Evolutionary conservation across 2,113 vertebrate genomes (phyloP), one percentile per base, ranked within the genome.

Genomic region (Calonectris borealis): DNA sequence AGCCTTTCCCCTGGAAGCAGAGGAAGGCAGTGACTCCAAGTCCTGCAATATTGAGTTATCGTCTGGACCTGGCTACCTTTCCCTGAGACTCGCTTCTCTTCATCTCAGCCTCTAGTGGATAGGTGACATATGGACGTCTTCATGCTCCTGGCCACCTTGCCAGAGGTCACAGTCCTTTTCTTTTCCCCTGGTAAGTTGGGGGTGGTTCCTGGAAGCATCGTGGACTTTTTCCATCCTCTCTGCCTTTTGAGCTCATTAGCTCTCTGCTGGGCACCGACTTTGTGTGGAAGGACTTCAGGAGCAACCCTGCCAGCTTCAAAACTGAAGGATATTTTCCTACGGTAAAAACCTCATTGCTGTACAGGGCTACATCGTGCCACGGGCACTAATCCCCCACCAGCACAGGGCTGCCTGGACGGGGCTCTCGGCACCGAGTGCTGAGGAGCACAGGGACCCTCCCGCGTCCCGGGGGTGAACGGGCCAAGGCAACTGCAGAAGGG

Each of bases 401-500:
- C 16, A 9, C 11, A 19, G n/a, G 5, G 17, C 68, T n/a, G 44
- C 32, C 54, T 38, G 68, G 22, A 20, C 26, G 22, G 6, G 38
- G 32, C 15, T 6, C 17, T 20, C 31, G 36, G 52, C n/a, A 22
- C 40, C 2, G 13, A 21, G 51, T 9, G 44, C 55, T 2, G 10
- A 75, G 44, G 36, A n/a, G 14, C 16, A 5, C 40, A 38, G 26
- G n/a, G 20, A n/a, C 17, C 34, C 26, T 48, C 31, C 7, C 0
- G 0, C 16, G 10, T 42, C 54, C 32, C 19, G 2, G 69, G 38
- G 12, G 1, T 7, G 31, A 26, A 31, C 0, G 7, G 38, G 38
- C 32, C 55, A 32, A 83, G 27, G 13, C 17, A 65, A 2, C 14
- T 2, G 2, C 57, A 40, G 32, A 38, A 17, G 6, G 8, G 49